A percentile compares a stretch with the other conserved stretches of the same genome.
phyloP scores from a whole-genome alignment of 2,797 vertebrate species.

The Peromyscus nudipes region DNA sequence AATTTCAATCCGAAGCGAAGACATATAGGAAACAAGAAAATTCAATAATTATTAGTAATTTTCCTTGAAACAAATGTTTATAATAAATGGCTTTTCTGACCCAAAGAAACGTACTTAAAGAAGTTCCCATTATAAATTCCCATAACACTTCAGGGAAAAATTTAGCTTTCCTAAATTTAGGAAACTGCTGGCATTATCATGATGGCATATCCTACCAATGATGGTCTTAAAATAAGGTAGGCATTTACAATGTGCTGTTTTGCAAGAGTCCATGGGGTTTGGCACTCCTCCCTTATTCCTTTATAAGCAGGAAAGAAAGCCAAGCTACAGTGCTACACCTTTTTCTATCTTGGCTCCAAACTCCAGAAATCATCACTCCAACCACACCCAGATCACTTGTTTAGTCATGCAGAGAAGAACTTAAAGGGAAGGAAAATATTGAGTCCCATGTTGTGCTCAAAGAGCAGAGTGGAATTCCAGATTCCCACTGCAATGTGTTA shows the following conservation, averaged over 20 bases:
- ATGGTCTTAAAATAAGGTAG: conserved; percentile 60
- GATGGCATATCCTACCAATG: neutral
- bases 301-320: conserved; percentile 43
- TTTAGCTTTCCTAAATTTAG: conserved; percentile 46
- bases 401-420: conserved; percentile 59
- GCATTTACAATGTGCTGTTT: conserved; percentile 53
- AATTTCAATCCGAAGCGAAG: neutral
- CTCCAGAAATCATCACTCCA: conserved; percentile 67
- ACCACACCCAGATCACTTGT: conserved; percentile 71
- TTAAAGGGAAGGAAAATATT: conserved; percentile 24
- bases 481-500: neutral
- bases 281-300: conserved; percentile 18
- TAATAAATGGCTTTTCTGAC: neutral
- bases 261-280: neutral
- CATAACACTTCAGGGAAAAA: conserved; percentile 13
- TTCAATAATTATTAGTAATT: neutral
- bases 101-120: conserved; percentile 25
- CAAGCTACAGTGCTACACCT: neutral
- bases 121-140: conserved; percentile 31
- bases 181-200: conserved; percentile 8
- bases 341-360: conserved; percentile 54
- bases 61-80: conserved; percentile 35
- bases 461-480: conserved; percentile 12
- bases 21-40: neutral
- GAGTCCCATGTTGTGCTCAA: neutral